phyloP scores from a whole-genome alignment of 2,797 vertebrate genomes.

The Lithobates pipiens region DNA sequence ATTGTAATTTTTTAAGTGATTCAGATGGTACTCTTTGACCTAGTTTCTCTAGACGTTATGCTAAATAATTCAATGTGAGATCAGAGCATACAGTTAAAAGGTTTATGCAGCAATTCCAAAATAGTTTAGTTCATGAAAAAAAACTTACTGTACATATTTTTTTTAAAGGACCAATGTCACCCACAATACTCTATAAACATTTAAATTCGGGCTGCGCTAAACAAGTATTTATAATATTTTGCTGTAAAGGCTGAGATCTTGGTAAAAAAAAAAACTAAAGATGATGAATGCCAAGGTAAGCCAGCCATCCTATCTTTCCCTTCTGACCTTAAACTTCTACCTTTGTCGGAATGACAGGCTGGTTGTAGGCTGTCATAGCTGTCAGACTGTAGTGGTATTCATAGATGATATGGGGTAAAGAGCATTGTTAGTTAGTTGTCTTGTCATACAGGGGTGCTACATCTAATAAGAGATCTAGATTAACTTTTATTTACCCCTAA shows the following conservation, averaged over 20 bases:
- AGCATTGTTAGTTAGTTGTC: no score
- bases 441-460: no score
- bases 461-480: no score
- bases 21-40: constrained; percentile 44
- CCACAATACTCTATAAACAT: not conserved
- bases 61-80: constrained; percentile 51
- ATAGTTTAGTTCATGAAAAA: constrained; percentile 39
- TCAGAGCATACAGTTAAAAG: constrained; percentile 49
- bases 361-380: no score
- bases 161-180: constrained; percentile 27
- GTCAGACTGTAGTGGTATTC: no score
- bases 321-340: no score
- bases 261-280: not conserved
- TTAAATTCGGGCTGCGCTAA: not conserved
- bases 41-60: constrained; percentile 35
- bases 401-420: no score
- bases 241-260: not conserved
- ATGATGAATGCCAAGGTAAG: not conserved
- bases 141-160: constrained; percentile 25
- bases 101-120: constrained; percentile 52
- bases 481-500: no score
- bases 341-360: no score
- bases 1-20: not conserved
- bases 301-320: no score
- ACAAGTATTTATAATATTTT: constrained; percentile 1